Evolutionary conservation across 2,797 vertebrate genomes (phyloP), one percentile per base, ranked within the genome.

Genomic region (Cyprinella venusta): DNA sequence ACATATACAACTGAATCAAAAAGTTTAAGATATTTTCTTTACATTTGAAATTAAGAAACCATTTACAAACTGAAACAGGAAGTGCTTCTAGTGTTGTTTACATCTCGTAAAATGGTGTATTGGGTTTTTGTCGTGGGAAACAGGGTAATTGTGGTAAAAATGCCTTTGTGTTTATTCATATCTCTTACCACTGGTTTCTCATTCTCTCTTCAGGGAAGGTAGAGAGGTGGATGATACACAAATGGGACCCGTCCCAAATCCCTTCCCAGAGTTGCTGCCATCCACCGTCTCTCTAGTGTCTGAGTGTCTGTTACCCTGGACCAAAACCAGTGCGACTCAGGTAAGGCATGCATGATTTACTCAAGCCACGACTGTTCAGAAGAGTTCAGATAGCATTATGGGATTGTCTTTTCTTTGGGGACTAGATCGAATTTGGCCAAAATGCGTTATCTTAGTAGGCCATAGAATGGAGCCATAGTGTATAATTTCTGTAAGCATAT

Each of bases 291-390:
- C 95, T 26, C 90, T 95, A 85, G 92, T 95, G 85, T 95, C 96
- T 75, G 92, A 96, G 89, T 95, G 94, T 92, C 92, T 97, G 89
- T 94, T 96, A 92, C 94, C 96, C 84, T 96, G 95, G 95, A 95
- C 93, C 93, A 97, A 95, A 95, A 94, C 92, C 91, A 95, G 92
- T 90, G 93, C 94, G 91, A 95, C 94, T 91, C 97, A 97, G 96
- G 97, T 96, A 88, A 93, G 92, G 92, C 90, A 88, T 48, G 40
- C 7, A 40, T 83, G 30, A 15, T 77, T 72, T 50, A 63, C 67
- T 61, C 33, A 26, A 80, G 16, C 10, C 21, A 10, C 30, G 54
- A 8, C 16, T 54, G 26, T 79, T 79, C 45, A 67, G 48, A 48
- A 12, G 19, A 38, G 21, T 33, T 52, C n/a, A n/a, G 36, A 42